A percentile compares a stretch with the other conserved stretches of the same genome.
These are phyloP conservation scores for Catostomus latipinnis DNA, from an alignment of 2,797 vertebrate species.

Conservation along the genomic window DNA sequence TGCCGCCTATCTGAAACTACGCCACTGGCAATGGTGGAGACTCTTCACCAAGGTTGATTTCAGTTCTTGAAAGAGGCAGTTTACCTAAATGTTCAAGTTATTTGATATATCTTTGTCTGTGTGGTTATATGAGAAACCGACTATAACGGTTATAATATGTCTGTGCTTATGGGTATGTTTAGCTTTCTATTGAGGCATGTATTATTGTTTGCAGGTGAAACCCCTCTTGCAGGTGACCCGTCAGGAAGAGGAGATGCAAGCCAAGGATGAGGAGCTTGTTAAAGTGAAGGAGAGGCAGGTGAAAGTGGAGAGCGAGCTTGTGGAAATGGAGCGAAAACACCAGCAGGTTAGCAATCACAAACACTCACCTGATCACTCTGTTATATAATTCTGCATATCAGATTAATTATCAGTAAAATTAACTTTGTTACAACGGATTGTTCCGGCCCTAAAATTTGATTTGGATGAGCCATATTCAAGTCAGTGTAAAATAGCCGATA, in stretches of 20 bases:
- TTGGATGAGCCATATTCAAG: too few species aligned
- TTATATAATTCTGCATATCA: background rate
- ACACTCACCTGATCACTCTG: background rate
- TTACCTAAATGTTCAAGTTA: background rate
- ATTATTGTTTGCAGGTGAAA: slow-evolving; percentile 83
- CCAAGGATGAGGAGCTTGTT: slow-evolving; percentile 94
- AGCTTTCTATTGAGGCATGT: background rate
- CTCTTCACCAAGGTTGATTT: slow-evolving; percentile 93
- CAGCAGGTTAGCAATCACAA: slow-evolving; percentile 83
- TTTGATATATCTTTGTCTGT: background rate
- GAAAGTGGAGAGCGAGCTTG: slow-evolving; percentile 92
- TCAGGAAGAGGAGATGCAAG: slow-evolving; percentile 95
- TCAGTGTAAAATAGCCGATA: too few species aligned
- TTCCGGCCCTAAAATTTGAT: too few species aligned
- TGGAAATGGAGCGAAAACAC: slow-evolving; percentile 96
- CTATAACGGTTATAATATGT: too few species aligned
- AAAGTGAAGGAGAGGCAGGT: slow-evolving; percentile 96
- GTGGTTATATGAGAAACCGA: too few species aligned
- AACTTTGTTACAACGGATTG: too few species aligned
- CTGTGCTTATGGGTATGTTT: background rate
- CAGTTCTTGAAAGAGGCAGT: background rate
- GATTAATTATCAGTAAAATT: background rate
- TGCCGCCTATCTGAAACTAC: slow-evolving; percentile 92
- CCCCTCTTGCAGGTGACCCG: slow-evolving; percentile 96
- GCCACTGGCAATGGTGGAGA: slow-evolving; percentile 99